Percentiles rank a stretch among this genome's conserved stretches.
Conservation (phyloP, 1,140 invertebrate genomes). For the Drosophila littoralis region DNA sequence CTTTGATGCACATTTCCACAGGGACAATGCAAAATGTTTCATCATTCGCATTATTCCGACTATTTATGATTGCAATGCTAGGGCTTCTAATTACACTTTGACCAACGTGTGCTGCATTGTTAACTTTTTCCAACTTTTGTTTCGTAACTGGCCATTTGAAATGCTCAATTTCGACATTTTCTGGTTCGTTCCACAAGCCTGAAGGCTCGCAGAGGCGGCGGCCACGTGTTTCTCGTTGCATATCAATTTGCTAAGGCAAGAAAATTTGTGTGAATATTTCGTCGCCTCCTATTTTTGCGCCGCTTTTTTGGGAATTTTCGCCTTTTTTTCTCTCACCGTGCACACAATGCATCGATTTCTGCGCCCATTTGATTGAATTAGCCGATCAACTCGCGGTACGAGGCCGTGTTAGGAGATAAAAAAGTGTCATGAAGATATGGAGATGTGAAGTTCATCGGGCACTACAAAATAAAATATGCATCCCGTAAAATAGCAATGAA, state of each 20-base stretch:
- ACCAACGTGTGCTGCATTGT: background rate
- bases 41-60: background rate
- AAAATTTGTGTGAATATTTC: constrained; percentile 10
- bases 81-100: constrained; percentile 17
- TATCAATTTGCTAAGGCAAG: constrained; percentile 25
- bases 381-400: constrained; percentile 23
- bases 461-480: no score
- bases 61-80: constrained; percentile 14
- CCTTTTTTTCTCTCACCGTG: background rate
- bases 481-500: no score
- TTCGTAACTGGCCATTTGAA: constrained; percentile 2
- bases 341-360: constrained; percentile 18
- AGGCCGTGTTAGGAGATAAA: background rate
- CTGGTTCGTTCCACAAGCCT: background rate
- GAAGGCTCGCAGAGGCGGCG: background rate
- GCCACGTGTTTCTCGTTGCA: constrained; percentile 1
- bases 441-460: no score
- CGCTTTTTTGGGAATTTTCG: constrained; percentile 4
- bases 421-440: background rate
- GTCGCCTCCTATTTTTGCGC: background rate
- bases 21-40: background rate
- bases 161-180: constrained; percentile 22
- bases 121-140: background rate
- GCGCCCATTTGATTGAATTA: constrained; percentile 62
- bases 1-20: background rate